A percentile compares a stretch with the other conserved stretches of the same genome.
Evolutionary conservation across 1,140 invertebrate species (phyloP).

Genomic region (Trinorchestia longiramus): DNA sequence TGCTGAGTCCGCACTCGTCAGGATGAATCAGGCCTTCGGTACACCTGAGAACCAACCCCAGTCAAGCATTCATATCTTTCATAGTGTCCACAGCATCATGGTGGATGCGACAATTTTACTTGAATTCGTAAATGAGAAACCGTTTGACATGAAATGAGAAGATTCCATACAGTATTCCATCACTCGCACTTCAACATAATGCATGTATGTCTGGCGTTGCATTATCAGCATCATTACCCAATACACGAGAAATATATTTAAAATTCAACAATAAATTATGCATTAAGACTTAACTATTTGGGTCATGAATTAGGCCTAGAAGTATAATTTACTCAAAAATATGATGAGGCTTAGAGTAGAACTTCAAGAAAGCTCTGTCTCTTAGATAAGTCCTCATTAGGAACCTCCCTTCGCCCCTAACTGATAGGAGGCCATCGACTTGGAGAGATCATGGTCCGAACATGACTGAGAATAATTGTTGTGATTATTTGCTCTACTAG

Average conservation of each 20-base stretch:
- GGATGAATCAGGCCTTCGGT: no score
- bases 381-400: neutral
- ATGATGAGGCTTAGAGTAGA: neutral
- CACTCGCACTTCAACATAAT: no score
- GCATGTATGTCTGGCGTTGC: no score
- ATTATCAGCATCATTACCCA: neutral
- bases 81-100: no score
- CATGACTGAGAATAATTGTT: neutral
- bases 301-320: neutral
- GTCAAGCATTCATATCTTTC: no score
- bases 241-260: neutral
- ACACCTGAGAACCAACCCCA: no score
- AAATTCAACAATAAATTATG: neutral
- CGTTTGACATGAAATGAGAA: neutral
- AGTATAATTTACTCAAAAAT: neutral
- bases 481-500: neutral
- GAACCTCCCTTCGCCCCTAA: neutral
- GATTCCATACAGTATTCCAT: neutral
- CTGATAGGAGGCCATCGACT: neutral
- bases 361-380: neutral
- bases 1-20: no score
- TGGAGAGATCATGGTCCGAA: neutral
- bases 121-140: no score
- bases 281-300: neutral
- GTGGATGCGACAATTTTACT: no score